Base-by-base conservation (phyloP, 1,140 invertebrate genomes). In the Mizuhopecten yessoensis region DNA sequence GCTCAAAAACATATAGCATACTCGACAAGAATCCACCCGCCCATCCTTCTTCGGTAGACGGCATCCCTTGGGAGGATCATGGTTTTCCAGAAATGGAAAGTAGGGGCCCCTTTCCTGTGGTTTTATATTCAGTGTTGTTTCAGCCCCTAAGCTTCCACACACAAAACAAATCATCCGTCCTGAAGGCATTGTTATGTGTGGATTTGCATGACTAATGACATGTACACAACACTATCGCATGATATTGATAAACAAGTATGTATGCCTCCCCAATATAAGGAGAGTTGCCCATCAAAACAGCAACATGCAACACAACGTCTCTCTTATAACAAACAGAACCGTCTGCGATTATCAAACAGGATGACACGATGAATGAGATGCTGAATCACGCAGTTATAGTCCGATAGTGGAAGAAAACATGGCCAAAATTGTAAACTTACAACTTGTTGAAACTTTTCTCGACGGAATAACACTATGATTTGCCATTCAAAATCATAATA, bases 81-180 rank as follows among this genome's bases (percentile, higher is more conserved):
- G 98, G 9, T 98, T 98, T 93, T 98, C 98, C 92, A 99, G 97
- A 97, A 99, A 99, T 33, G 98, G 98, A 97, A 99, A 99, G 96
- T 98, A 98, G 23, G 96, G 94, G 34, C 94, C 95, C 34, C 93
- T 93, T 39, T 96, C 95, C 42, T 92, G 87, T 2, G 98, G 98
- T 94, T 98, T 98, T 0, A 97, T 96, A 93, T 97, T 97, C 34
- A 98, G 97, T 94, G 98, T 98, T 0, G 97, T 96, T 88, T 98
- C 98, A 75, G 97, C 97, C 94, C 98, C 98, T 39, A 92, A 91
- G 90, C 97, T 98, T 36, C 98, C 98, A 97, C 98, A 99, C 23
- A 99, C 98, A 96, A 98, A 99, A 97, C 98, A 99, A 34, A 96
- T 94, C 9, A 94, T 88, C 39, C 94, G 88, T 87, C 92, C 94